A percentile compares a stretch with the other conserved stretches of the same genome.
These are phyloP conservation scores for Plagodis pulveraria DNA, from an alignment of 2,888 invertebrate species.

Conservation along the genomic window DNA sequence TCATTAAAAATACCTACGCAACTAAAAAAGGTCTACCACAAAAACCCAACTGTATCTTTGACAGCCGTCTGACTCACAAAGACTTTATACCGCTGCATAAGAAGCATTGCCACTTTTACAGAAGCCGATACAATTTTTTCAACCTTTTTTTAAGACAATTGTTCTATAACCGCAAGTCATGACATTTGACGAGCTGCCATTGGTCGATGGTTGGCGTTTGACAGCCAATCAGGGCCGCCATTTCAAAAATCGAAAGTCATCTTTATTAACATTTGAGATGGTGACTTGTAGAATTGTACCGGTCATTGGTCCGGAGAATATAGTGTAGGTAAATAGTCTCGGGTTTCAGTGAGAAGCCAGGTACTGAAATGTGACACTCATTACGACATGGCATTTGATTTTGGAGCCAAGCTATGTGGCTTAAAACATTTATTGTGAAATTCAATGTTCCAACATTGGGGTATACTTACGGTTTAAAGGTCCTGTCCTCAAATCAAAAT, in stretches of 20 bases:
- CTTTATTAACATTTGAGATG: slow-evolving; percentile 76
- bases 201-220: slow-evolving; percentile 75
- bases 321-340: slow-evolving; percentile 38
- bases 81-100: slow-evolving; percentile 36
- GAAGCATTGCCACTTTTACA: slow-evolving; percentile 79
- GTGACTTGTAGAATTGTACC: slow-evolving; percentile 54
- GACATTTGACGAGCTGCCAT: slow-evolving; percentile 80
- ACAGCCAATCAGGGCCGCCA: slow-evolving; percentile 79
- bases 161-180: slow-evolving; percentile 73
- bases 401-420: too few species aligned
- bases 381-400: too few species aligned
- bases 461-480: too few species aligned
- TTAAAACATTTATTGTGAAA: too few species aligned
- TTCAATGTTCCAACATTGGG: too few species aligned
- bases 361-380: too few species aligned
- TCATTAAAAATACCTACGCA: slow-evolving; percentile 22
- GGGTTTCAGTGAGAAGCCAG: slow-evolving; percentile 18
- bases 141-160: slow-evolving; percentile 64
- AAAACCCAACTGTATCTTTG: slow-evolving; percentile 28
- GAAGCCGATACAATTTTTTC: slow-evolving; percentile 70
- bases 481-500: too few species aligned
- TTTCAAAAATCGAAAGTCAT: slow-evolving; percentile 79
- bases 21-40: slow-evolving; percentile 27
- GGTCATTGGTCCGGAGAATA: slow-evolving; percentile 50
- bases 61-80: slow-evolving; percentile 36